Percentiles rank a stretch among this genome's conserved stretches.
phyloP scores from a whole-genome alignment of 2,113 vertebrate genomes.

The Cynopterus brachyotis region DNA sequence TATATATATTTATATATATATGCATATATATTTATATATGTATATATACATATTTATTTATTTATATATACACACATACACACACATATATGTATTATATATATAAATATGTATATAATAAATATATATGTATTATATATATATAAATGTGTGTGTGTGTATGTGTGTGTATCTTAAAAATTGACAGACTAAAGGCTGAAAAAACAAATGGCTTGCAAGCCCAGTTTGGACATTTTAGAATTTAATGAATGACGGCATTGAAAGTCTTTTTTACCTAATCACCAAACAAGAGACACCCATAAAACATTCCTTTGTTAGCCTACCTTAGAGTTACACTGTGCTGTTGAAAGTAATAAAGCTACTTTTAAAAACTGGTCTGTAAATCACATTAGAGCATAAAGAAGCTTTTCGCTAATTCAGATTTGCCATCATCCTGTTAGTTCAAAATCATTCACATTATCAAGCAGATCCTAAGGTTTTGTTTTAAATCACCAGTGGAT shows the following conservation, averaged over 20 bases:
- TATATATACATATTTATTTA: too few species aligned
- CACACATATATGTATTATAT: too few species aligned
- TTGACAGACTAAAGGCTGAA: neutral
- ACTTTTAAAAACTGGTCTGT: neutral
- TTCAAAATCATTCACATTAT: neutral
- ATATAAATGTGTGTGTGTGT: too few species aligned
- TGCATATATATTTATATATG: too few species aligned
- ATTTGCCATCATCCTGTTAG: neutral
- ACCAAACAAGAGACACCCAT: neutral
- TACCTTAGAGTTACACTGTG: neutral
- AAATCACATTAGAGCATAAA: neutral
- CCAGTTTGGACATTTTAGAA: neutral
- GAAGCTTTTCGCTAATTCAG: neutral
- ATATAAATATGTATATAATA: too few species aligned
- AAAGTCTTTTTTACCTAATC: neutral
- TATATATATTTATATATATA: too few species aligned
- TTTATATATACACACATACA: neutral
- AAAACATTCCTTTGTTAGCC: neutral
- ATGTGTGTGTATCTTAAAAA: neutral
- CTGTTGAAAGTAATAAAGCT: constrained; percentile 5
- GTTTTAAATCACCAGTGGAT: neutral
- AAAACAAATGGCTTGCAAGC: neutral
- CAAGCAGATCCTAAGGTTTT: neutral
- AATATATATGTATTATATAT: too few species aligned
- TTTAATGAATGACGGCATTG: neutral